Base-by-base conservation (phyloP, 2,888 invertebrate species). In the Amorpha juglandis region DNA sequence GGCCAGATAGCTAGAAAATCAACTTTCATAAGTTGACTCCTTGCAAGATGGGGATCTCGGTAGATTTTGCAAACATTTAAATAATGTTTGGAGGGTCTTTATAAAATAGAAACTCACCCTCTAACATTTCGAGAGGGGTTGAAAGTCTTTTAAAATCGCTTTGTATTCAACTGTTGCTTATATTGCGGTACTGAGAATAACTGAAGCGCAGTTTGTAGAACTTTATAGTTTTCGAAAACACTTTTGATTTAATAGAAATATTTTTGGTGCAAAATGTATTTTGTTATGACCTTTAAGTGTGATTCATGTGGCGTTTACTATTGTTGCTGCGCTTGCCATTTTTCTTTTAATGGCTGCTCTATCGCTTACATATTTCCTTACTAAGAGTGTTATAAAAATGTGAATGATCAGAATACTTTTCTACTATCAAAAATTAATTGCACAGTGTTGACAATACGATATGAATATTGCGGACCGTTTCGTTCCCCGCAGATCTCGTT, bases 401-500 rank as follows among this genome's bases (percentile, higher is more conserved):
- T 38, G 11, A 12, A 19, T 19, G 6, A 42, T 19, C 42, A 58
- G 38, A 58, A 42, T 42, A 42, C 42, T 38, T 55, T 38, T 55
- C 58, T 19, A 16, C 11, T 42, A 16, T 1, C 27, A 27, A 27
- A 58, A 42, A 42, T 42, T 45, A 45, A 45, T 45, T 58, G 38
- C 42, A 19, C 6, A 58, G 42, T 19, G 16, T 58, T 67, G 70
- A 70, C 67, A 73, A 69, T 64, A 64, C 63, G 66, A 68, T 70
- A 70, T 68, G 63, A 70, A 69, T 70, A 65, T 68, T 63, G 68
- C 70, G 63, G 69, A 72, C 69, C 52, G 53, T 65, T 51, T 65
- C 51, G 62, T 69, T 76, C 79, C 81, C 83, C 78, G 74, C 69
- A 72, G 72, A 79, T 88, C 82, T 88, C 83, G 87, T 84, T 90